phyloP scores from a whole-genome alignment of 2,797 vertebrate genomes.

The Rhadinocentrus ornatus region DNA sequence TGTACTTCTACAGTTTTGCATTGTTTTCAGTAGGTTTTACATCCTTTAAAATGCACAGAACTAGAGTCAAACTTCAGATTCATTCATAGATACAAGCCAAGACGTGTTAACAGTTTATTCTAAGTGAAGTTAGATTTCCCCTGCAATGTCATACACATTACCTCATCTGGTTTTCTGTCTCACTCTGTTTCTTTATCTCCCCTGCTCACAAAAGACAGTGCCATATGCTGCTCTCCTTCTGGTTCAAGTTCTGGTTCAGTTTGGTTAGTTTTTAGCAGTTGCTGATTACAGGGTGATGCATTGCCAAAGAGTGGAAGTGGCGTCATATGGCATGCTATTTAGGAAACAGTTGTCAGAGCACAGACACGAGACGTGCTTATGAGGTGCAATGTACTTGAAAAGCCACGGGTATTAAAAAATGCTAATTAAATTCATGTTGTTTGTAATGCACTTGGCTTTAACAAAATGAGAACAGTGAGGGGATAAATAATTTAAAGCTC shows the following conservation, averaged over 20 bases:
- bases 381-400: constrained; percentile 62
- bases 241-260: constrained; percentile 72
- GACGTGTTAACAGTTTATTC: not conserved
- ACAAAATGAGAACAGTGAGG: not conserved
- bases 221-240: constrained; percentile 69
- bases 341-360: constrained; percentile 60
- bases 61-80: not conserved
- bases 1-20: not conserved
- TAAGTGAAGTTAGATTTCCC: not conserved
- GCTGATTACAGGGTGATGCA: constrained; percentile 68
- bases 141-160: constrained; percentile 21
- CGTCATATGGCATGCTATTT: constrained; percentile 71
- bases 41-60: not conserved
- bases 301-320: constrained; percentile 77
- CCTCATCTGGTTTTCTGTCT: constrained; percentile 16
- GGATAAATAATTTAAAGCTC: not conserved
- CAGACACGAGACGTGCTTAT: constrained; percentile 61
- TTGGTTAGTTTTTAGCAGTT: constrained; percentile 73
- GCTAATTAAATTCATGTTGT: constrained; percentile 2
- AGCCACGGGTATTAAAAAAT: constrained; percentile 30
- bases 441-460: constrained; percentile 8
- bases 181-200: constrained; percentile 10
- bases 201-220: constrained; percentile 46
- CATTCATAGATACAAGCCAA: not conserved
- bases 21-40: not conserved